These are phyloP conservation scores for Neodiprion pinetum DNA, from an alignment of 1,140 invertebrate species.

Conservation along the genomic window DNA sequence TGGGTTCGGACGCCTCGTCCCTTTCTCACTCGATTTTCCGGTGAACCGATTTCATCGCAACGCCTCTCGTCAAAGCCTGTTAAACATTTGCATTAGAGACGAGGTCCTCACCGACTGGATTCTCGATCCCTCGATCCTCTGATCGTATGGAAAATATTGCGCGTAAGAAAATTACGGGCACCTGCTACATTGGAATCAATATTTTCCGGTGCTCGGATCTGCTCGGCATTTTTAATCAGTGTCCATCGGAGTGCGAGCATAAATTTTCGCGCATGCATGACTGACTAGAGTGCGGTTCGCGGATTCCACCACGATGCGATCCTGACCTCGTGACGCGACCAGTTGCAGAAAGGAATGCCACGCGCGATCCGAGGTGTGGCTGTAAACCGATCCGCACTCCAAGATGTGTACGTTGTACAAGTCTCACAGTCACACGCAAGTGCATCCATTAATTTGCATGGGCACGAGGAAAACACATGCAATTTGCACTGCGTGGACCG, in stretches of 20 bases:
- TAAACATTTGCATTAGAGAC: too few species aligned
- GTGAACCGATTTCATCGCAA: too few species aligned
- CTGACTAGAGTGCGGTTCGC: background rate
- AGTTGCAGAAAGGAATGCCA: background rate
- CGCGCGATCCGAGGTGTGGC: background rate
- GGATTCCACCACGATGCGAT: background rate
- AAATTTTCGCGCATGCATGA: background rate
- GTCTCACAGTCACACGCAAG: background rate
- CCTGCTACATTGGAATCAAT: too few species aligned
- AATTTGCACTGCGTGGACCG: conserved; percentile 38
- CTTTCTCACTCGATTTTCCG: too few species aligned
- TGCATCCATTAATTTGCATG: background rate
- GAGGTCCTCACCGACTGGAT: too few species aligned
- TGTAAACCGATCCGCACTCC: conserved; percentile 8
- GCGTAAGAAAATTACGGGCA: too few species aligned
- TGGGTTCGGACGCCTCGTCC: too few species aligned
- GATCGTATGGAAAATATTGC: too few species aligned
- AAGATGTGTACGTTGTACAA: conserved; percentile 32
- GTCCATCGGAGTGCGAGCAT: background rate
- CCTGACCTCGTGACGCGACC: background rate
- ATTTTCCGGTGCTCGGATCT: too few species aligned
- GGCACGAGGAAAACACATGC: background rate
- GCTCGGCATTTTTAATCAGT: too few species aligned
- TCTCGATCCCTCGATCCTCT: too few species aligned
- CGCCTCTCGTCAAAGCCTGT: too few species aligned